Percentiles rank a stretch among this genome's conserved stretches.
Evolutionary conservation across 2,113 vertebrate species (phyloP).

Genomic region (Tachycineta bicolor): DNA sequence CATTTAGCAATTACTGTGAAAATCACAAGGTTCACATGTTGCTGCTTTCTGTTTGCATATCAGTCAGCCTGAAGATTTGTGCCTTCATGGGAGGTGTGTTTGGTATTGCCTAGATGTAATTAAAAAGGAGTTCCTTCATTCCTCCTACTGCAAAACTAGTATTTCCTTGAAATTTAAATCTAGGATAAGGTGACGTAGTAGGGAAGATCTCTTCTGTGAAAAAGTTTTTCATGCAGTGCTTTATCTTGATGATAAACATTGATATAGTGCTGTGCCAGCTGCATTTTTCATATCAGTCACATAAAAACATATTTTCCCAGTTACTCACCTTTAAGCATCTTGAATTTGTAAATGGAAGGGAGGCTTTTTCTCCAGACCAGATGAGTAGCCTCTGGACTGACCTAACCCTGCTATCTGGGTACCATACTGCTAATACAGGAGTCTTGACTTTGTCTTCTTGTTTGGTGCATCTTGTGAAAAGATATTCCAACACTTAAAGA

Average conservation of each 20-base stretch:
- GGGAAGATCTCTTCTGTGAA: neutral
- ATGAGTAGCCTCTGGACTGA: neutral
- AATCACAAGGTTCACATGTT: neutral
- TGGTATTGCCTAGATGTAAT: neutral
- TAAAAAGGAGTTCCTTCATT: neutral
- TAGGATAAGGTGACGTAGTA: neutral
- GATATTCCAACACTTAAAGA: neutral
- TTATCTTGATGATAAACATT: neutral
- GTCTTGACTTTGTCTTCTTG: neutral
- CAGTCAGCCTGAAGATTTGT: neutral
- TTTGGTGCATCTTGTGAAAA: neutral
- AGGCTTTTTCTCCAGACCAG: neutral
- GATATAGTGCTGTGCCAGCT: neutral
- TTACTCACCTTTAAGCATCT: constrained; percentile 8
- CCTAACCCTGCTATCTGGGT: neutral
- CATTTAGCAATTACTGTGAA: constrained; percentile 1
- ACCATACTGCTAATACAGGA: neutral
- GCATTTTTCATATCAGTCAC: neutral
- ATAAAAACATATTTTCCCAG: neutral
- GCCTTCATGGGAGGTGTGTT: neutral
- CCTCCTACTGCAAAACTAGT: neutral
- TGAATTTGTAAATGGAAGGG: constrained; percentile 1
- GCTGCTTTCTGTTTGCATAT: neutral
- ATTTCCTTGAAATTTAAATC: constrained; percentile 24
- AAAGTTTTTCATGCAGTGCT: neutral